These are phyloP conservation scores for Anorthoa munda DNA, from an alignment of 2,888 invertebrate genomes.

Conservation along the genomic window DNA sequence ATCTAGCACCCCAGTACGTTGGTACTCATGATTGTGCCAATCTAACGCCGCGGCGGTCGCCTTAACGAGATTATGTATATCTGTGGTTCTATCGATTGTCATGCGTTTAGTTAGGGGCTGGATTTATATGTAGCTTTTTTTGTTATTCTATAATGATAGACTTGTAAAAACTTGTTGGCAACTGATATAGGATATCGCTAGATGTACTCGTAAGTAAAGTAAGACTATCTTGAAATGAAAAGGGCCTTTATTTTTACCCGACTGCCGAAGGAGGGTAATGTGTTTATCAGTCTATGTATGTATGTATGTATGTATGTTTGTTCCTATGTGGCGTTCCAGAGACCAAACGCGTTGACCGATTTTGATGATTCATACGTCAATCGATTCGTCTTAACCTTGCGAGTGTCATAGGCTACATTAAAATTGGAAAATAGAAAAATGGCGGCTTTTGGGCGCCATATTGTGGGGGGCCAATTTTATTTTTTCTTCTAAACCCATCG, in stretches of 20 bases:
- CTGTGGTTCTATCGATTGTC: conserved; percentile 51
- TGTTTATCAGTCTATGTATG: too few relatives aligned
- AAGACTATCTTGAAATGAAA: background rate
- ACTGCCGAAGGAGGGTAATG: too few relatives aligned
- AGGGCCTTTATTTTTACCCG: background rate
- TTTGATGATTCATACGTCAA: too few relatives aligned
- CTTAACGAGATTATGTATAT: conserved; percentile 67
- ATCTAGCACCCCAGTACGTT: conserved; percentile 34
- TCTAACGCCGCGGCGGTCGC: conserved; percentile 78
- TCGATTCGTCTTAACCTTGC: too few relatives aligned
- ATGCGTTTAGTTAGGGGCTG: conserved; percentile 39
- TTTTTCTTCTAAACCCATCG: too few relatives aligned
- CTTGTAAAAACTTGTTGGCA: background rate
- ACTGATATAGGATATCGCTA: background rate
- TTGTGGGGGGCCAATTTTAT: too few relatives aligned
- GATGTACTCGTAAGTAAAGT: background rate
- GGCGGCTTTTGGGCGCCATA: too few relatives aligned
- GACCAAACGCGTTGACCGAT: too few relatives aligned
- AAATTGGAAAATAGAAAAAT: too few relatives aligned
- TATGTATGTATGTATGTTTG: too few relatives aligned
- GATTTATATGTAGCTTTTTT: conserved; percentile 13
- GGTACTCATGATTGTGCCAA: conserved; percentile 80
- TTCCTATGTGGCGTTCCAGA: too few relatives aligned
- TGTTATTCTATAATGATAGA: conserved; percentile 6
- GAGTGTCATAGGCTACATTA: too few relatives aligned